Conservation (phyloP, 2,888 invertebrate species). For the Napeogenes sylphis region DNA sequence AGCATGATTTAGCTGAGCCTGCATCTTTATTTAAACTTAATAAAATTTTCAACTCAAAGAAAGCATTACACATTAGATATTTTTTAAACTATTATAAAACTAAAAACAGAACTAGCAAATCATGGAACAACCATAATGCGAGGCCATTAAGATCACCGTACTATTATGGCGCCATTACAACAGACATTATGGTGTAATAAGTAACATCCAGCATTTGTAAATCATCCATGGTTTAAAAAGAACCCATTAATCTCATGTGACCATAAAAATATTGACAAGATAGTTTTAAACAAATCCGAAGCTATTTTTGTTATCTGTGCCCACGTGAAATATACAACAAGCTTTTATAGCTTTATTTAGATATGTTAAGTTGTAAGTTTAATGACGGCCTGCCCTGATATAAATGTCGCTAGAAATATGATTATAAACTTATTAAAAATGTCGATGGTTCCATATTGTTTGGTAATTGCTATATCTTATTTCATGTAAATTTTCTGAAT, state of each 20-base stretch:
- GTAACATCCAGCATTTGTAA: conserved; percentile 29
- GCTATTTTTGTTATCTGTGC: conserved; percentile 3
- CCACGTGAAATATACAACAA: not conserved
- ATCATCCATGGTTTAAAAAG: conserved; percentile 28
- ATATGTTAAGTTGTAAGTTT: no score
- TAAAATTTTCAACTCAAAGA: conserved; percentile 3
- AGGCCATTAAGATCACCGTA: conserved; percentile 33
- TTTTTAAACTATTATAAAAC: conserved; percentile 10
- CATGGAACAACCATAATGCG: conserved; percentile 26
- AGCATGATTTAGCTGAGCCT: no score
- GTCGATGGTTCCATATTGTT: no score
- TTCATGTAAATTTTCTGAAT: no score
- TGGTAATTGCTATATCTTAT: no score
- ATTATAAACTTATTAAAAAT: no score
- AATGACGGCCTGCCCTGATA: no score
- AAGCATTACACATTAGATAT: not conserved
- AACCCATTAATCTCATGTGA: conserved; percentile 15
- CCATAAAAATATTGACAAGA: conserved; percentile 26
- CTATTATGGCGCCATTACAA: conserved; percentile 35
- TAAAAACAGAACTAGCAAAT: conserved; percentile 24
- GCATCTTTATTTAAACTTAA: no score
- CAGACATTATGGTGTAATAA: conserved; percentile 33
- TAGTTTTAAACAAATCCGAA: not conserved
- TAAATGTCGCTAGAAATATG: no score
- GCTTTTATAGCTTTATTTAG: no score